Base-by-base conservation (phyloP, 2,888 invertebrate genomes). In the Bembecia ichneumoniformis region DNA sequence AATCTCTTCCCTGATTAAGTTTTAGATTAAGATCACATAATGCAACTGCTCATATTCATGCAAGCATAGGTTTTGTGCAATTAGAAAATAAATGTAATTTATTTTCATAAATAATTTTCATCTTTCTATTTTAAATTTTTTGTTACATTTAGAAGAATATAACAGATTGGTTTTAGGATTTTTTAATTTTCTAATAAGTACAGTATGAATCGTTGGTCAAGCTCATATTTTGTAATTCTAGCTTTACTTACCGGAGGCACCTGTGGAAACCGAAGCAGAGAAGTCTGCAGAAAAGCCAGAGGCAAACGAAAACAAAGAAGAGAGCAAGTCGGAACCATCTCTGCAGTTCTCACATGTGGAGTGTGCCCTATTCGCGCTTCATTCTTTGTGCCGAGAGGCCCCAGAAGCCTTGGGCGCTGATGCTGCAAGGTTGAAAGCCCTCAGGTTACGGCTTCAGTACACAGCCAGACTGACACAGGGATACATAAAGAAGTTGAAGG, bases 301-400 rank as follows among this genome's bases (percentile, higher is more conserved):
- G 46, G 59, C 53, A 7, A 60, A 66, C n/a, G 35, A 50, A 4
- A 76, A 75, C 74, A 17, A 63, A 40, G 83, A 82, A 52, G 82
- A 82, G 17, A 49, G 58, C 3, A 71, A 77, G 43, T 82, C 91
- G 45, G 90, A 92, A 55, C 96, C 96, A n/a, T 93, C 94, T 53
- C 90, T 98, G 47, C 93, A 97, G 73, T 98, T 98, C 71, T 96
- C 97, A 36, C 93, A 94, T 69, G 96, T 98, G 2, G 98, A 98
- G 83, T 96, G 96, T 86, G 89, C 97, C 35, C 88, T 98, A 62
- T 97, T 90, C 70, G 89, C 90, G 10, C 80, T 93, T 45, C 93
- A 93, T 66, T 93, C 94, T 49, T 72, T 98, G 46, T 96, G 94
- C 49, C 90, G 93, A 55, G 93, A 94, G 66, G 89, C 90, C 57